Conservation (phyloP, 2,888 invertebrate species). For the Tenthredo amoena region DNA sequence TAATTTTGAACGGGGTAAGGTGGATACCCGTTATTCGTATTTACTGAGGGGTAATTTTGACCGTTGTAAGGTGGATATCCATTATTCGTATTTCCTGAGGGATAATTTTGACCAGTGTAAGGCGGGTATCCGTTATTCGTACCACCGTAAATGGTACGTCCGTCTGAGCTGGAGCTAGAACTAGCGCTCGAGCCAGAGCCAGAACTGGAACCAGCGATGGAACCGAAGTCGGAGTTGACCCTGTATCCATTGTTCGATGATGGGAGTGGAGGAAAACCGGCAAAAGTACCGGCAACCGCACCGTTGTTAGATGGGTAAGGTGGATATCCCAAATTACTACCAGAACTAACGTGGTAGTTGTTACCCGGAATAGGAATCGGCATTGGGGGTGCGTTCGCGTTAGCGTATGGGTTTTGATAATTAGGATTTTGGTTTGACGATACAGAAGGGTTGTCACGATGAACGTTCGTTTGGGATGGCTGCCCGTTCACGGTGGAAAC, state of each 20-base stretch:
- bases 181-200: neutral
- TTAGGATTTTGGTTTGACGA: constrained; percentile 57
- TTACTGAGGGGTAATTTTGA: constrained; percentile 44
- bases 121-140: neutral
- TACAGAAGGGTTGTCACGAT: constrained; percentile 14
- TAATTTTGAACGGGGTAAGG: constrained; percentile 59
- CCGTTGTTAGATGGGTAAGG: constrained; percentile 62
- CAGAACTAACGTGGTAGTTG: constrained; percentile 63
- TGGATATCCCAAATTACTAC: constrained; percentile 70
- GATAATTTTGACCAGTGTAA: constrained; percentile 63
- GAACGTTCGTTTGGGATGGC: constrained; percentile 51
- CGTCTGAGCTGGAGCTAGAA: neutral
- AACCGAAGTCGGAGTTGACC: neutral
- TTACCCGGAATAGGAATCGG: constrained; percentile 58
- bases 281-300: constrained; percentile 43
- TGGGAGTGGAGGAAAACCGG: constrained; percentile 51
- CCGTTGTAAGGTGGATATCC: constrained; percentile 52
- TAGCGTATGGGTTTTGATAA: constrained; percentile 71
- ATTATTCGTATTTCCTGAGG: constrained; percentile 7
- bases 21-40: constrained; percentile 37
- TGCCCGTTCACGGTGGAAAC: constrained; percentile 72
- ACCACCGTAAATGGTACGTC: neutral
- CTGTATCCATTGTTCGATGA: neutral
- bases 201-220: neutral
- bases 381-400: constrained; percentile 74